A percentile compares a stretch with the other conserved stretches of the same genome.
These are phyloP conservation scores for Cremastinae sp. DNA, from an alignment of 2,888 invertebrate genomes.

Conservation along the genomic window DNA sequence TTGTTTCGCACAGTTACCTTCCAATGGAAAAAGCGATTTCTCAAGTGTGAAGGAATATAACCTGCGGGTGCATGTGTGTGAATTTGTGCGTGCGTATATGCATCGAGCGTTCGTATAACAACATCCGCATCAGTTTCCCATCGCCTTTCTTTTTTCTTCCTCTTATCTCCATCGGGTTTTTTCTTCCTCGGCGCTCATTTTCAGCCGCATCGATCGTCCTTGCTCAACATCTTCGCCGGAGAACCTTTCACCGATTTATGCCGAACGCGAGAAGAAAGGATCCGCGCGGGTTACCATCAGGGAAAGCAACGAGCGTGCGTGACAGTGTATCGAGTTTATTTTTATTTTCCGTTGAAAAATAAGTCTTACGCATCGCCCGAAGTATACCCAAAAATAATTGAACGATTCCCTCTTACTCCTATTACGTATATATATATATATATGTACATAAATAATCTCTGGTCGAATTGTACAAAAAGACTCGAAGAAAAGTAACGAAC, in stretches of 20 bases:
- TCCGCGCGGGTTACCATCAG: not conserved
- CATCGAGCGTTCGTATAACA: constrained; percentile 62
- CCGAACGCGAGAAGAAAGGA: not conserved
- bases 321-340: constrained; percentile 1
- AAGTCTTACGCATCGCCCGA: constrained; percentile 10
- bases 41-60: constrained; percentile 65
- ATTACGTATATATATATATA: constrained; percentile 6
- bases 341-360: constrained; percentile 36
- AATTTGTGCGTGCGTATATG: constrained; percentile 37
- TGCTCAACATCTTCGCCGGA: constrained; percentile 29
- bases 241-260: constrained; percentile 45
- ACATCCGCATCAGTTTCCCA: constrained; percentile 65
- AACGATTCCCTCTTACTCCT: not conserved
- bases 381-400: constrained; percentile 6
- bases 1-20: constrained; percentile 65
- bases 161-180: constrained; percentile 37
- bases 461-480: no score
- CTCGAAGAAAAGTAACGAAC: no score
- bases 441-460: not conserved
- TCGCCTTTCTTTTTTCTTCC: constrained; percentile 22
- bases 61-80: constrained; percentile 13
- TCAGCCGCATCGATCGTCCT: constrained; percentile 45
- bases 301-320: constrained; percentile 1
- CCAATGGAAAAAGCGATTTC: constrained; percentile 63
- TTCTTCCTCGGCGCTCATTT: constrained; percentile 47